Conservation (phyloP, 1,140 invertebrate genomes). For the Drosophila kikkawai region DNA sequence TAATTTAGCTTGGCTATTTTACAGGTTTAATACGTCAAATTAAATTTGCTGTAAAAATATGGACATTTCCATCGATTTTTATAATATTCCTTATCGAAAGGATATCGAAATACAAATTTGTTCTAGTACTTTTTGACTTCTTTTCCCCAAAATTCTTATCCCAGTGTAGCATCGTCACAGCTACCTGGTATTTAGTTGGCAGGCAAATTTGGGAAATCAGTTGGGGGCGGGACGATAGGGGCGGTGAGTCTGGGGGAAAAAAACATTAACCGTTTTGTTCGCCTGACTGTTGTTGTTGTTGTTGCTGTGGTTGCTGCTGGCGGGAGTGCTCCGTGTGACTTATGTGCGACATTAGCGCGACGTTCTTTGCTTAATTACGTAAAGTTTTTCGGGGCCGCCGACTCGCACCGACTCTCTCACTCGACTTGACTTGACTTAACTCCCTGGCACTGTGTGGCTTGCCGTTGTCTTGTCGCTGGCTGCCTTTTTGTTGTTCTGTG, state of each 20-base stretch:
- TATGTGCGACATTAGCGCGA: slow-evolving; percentile 82
- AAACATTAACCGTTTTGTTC: slow-evolving; percentile 80
- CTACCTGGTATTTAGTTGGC: slow-evolving; percentile 76
- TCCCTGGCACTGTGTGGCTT: not conserved
- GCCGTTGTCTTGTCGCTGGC: slow-evolving; percentile 25
- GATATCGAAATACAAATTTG: not conserved
- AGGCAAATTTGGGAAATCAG: slow-evolving; percentile 68
- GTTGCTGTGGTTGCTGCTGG: slow-evolving; percentile 16
- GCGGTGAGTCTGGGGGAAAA: slow-evolving; percentile 20
- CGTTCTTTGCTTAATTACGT: slow-evolving; percentile 83
- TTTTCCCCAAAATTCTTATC: not conserved
- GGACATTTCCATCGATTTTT: too few species aligned
- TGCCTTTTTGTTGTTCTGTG: slow-evolving; percentile 60
- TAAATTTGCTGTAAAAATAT: too few species aligned
- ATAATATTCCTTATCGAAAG: not conserved
- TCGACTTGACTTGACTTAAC: slow-evolving; percentile 21
- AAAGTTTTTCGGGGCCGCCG: slow-evolving; percentile 64
- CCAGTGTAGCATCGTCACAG: slow-evolving; percentile 18
- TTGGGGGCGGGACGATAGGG: slow-evolving; percentile 9
- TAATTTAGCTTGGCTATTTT: too few species aligned
- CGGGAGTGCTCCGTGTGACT: slow-evolving; percentile 73
- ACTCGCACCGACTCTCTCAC: slow-evolving; percentile 24
- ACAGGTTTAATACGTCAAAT: too few species aligned
- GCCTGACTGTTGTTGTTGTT: slow-evolving; percentile 27
- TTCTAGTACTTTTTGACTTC: not conserved